A percentile compares a stretch with the other conserved stretches of the same genome.
Evolutionary conservation across 2,797 vertebrate species (phyloP).

Genomic region (Peromyscus aztecus): DNA sequence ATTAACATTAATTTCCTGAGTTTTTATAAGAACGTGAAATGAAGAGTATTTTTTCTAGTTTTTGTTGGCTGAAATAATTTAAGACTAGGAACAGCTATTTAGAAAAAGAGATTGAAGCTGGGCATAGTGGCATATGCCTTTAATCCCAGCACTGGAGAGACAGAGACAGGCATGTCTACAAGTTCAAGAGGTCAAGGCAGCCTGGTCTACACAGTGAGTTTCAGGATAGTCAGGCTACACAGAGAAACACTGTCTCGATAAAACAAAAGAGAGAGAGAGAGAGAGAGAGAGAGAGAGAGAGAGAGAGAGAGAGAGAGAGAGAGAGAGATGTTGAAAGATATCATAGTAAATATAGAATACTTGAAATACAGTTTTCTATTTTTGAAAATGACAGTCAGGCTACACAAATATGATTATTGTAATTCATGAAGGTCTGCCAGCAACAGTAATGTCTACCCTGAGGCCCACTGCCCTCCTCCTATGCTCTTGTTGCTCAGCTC

Average conservation of each 20-base stretch:
- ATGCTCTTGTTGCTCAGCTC: rapidly evolving
- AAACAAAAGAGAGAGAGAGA: background rate
- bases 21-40: background rate
- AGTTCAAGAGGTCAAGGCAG: background rate
- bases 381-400: background rate
- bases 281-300: background rate
- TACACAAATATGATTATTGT: background rate
- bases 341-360: background rate
- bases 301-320: background rate
- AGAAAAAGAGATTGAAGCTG: background rate
- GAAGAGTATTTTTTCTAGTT: background rate
- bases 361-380: background rate
- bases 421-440: background rate
- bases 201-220: background rate
- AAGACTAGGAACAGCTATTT: background rate
- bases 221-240: background rate
- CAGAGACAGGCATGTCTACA: background rate
- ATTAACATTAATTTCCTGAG: background rate
- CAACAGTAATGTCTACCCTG: rapidly evolving
- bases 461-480: rapidly evolving
- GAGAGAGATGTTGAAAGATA: background rate
- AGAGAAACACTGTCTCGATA: background rate
- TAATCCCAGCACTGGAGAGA: background rate
- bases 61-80: background rate
- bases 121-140: background rate